phyloP scores from a whole-genome alignment of 2,797 vertebrate genomes.

The Cheirogaleus major region DNA sequence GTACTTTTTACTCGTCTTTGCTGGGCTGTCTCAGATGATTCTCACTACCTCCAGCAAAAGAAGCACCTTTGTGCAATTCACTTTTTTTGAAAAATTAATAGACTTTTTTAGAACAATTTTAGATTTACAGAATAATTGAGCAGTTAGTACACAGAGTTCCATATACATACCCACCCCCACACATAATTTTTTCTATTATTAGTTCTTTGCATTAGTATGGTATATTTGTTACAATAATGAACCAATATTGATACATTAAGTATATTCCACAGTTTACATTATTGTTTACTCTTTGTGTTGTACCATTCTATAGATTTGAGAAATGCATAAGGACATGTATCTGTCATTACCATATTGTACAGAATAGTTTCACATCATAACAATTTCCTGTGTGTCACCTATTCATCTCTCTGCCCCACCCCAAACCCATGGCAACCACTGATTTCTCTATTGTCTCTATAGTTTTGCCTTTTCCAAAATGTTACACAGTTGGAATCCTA shows the following conservation, averaged over 20 bases:
- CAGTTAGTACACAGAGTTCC: neutral
- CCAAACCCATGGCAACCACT: neutral
- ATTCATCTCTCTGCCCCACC: neutral
- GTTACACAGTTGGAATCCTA: neutral
- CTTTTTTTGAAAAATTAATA: neutral
- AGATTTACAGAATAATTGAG: neutral
- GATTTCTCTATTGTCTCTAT: neutral
- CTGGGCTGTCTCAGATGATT: neutral
- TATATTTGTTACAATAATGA: neutral
- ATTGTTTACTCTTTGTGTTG: neutral
- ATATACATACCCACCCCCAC: neutral
- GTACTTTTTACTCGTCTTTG: neutral
- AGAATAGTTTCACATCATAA: neutral
- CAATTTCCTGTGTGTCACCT: neutral
- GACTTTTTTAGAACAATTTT: neutral
- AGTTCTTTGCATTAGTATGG: neutral
- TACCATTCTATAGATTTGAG: neutral
- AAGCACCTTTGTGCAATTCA: neutral
- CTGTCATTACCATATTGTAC: neutral
- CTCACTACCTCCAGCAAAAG: neutral
- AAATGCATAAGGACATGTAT: neutral
- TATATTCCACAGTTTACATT: neutral
- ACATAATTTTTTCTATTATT: neutral
- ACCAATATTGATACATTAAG: neutral
- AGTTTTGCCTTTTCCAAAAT: slow-evolving; percentile 32